Evolutionary conservation across 2,888 invertebrate species (phyloP).

Genomic region (Siphlonurus alternatus): DNA sequence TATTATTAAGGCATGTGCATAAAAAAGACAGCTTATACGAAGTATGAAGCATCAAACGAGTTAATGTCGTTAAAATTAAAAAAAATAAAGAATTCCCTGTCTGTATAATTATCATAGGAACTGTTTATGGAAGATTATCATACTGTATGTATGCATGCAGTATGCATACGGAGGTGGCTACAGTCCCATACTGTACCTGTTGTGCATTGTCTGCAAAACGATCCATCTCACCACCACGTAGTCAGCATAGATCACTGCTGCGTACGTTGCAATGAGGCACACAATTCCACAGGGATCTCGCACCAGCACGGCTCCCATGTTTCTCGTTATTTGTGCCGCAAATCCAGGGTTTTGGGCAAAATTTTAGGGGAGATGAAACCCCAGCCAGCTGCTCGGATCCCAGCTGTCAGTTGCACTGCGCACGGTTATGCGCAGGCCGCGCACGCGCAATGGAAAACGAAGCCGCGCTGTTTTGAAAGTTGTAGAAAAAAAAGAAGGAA

Average conservation of each 20-base stretch:
- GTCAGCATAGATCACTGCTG: conserved; percentile 68
- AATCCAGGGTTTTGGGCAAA: background rate
- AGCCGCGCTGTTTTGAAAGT: background rate
- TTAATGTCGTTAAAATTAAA: too few species aligned
- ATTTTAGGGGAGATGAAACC: too few species aligned
- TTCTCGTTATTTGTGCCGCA: background rate
- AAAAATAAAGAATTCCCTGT: too few species aligned
- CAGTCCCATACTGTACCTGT: too few species aligned
- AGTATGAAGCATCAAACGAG: too few species aligned
- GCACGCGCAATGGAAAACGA: too few species aligned
- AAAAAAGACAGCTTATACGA: too few species aligned
- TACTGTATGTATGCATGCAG: too few species aligned
- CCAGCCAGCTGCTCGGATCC: background rate
- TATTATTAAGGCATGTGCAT: too few species aligned
- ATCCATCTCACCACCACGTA: conserved; percentile 76
- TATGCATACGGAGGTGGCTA: too few species aligned
- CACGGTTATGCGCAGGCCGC: background rate
- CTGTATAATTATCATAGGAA: too few species aligned
- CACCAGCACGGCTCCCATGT: conserved; percentile 35
- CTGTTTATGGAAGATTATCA: too few species aligned
- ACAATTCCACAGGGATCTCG: conserved; percentile 72
- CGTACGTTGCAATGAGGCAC: conserved; percentile 63
- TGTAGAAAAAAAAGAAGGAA: background rate
- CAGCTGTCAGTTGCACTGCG: background rate
- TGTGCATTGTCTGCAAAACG: conserved; percentile 59